Evolutionary conservation across 2,113 vertebrate genomes (phyloP).

Genomic region (Lota lota): DNA sequence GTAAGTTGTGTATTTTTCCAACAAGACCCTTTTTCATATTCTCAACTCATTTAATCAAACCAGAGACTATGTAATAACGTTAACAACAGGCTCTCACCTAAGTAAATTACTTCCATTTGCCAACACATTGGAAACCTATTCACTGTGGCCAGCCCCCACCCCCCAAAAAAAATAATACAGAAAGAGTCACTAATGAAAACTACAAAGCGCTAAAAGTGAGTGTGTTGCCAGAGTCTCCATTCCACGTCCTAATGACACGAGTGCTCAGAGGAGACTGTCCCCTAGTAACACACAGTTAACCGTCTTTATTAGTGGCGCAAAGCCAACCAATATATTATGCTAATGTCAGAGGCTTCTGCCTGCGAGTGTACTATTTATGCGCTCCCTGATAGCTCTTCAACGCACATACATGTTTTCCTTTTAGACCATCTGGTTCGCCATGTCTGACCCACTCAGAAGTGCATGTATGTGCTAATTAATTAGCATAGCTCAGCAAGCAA

Average conservation of each 20-base stretch:
- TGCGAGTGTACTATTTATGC: conserved; percentile 44
- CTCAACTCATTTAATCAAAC: not conserved
- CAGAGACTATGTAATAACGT: not conserved
- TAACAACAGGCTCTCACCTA: not conserved
- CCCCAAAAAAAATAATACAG: not conserved
- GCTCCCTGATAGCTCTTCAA: conserved; percentile 50
- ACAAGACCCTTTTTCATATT: too few relatives aligned
- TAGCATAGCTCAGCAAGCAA: conserved; percentile 72
- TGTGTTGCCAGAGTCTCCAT: conserved; percentile 46
- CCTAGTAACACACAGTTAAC: conserved; percentile 52
- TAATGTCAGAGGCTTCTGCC: conserved; percentile 51
- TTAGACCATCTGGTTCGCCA: conserved; percentile 62
- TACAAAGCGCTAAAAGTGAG: too few relatives aligned
- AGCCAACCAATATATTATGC: conserved; percentile 63
- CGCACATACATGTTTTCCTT: conserved; percentile 61
- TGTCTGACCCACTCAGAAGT: conserved; percentile 65
- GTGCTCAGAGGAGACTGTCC: conserved; percentile 46
- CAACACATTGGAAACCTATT: not conserved
- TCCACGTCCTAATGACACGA: conserved; percentile 25
- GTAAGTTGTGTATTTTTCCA: too few relatives aligned
- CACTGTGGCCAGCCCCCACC: not conserved
- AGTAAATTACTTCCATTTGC: not conserved
- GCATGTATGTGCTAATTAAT: conserved; percentile 76
- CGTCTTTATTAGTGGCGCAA: conserved; percentile 61
- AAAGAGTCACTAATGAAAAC: not conserved